Evolutionary conservation across 2,113 vertebrate genomes (phyloP).

Genomic region (Willisornis vidua): DNA sequence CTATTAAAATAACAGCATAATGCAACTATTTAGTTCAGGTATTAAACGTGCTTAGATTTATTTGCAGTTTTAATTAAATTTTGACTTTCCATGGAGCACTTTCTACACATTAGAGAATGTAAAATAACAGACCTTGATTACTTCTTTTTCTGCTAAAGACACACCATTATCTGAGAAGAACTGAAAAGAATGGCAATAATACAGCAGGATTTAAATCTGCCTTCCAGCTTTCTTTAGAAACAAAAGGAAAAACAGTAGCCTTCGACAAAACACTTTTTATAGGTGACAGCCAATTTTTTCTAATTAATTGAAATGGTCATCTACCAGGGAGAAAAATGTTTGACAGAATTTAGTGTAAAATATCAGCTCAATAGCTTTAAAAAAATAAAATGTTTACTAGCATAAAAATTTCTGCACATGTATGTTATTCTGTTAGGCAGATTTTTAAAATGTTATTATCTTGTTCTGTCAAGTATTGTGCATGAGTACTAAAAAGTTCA

Average conservation of each 20-base stretch:
- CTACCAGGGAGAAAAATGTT: neutral
- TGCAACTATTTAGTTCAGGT: neutral
- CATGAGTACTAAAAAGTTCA: neutral
- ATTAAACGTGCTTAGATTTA: neutral
- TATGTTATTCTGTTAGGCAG: neutral
- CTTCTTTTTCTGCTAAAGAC: neutral
- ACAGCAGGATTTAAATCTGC: neutral
- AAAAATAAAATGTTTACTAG: neutral
- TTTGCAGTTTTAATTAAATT: slow-evolving; percentile 30
- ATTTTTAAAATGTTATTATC: neutral
- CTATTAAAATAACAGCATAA: neutral
- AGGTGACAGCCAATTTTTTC: neutral
- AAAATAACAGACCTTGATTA: neutral
- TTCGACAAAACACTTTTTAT: neutral
- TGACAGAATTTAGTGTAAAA: neutral
- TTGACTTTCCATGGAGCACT: neutral
- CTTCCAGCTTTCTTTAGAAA: neutral
- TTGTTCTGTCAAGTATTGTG: neutral
- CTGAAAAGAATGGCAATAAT: neutral
- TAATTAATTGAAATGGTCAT: neutral
- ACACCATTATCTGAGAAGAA: neutral
- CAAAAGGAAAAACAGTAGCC: neutral
- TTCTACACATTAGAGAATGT: neutral
- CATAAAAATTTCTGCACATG: neutral
- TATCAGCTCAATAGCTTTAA: neutral